phyloP scores from a whole-genome alignment of 2,113 vertebrate species.

The Coreoperca whiteheadi region DNA sequence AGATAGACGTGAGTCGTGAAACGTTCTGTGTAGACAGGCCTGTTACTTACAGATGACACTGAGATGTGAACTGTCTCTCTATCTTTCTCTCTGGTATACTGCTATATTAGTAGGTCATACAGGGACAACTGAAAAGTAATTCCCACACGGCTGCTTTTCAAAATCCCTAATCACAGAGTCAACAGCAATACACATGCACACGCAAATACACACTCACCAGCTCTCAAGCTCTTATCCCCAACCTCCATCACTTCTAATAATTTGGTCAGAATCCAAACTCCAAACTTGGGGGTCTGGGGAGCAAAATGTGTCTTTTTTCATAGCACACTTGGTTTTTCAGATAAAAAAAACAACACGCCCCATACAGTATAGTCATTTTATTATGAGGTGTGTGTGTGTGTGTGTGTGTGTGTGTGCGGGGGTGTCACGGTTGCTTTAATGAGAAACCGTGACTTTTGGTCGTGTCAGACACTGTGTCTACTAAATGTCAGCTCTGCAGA shows the following conservation, averaged over 20 bases:
- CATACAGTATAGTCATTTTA: slow-evolving; percentile 28
- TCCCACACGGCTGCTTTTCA: slow-evolving; percentile 39
- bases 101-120: slow-evolving; percentile 39
- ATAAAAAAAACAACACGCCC: slow-evolving; percentile 19
- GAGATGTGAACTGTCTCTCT: background rate
- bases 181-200: slow-evolving; percentile 18
- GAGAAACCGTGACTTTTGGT: slow-evolving; percentile 8
- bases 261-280: slow-evolving; percentile 40
- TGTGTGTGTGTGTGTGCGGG: background rate
- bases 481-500: slow-evolving; percentile 24
- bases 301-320: slow-evolving; percentile 11
- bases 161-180: slow-evolving; percentile 62
- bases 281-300: slow-evolving; percentile 2
- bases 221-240: slow-evolving; percentile 12
- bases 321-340: slow-evolving; percentile 12
- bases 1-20: too few species aligned
- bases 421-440: background rate
- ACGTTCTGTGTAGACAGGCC: too few species aligned
- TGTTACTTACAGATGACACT: too few species aligned
- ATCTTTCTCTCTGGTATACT: slow-evolving; percentile 2
- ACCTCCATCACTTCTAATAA: slow-evolving; percentile 17
- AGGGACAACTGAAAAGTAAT: slow-evolving; percentile 23
- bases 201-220: background rate
- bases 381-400: background rate
- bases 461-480: background rate